Evolutionary conservation across 2,888 invertebrate species (phyloP).

Genomic region (Oscheius sp.): DNA sequence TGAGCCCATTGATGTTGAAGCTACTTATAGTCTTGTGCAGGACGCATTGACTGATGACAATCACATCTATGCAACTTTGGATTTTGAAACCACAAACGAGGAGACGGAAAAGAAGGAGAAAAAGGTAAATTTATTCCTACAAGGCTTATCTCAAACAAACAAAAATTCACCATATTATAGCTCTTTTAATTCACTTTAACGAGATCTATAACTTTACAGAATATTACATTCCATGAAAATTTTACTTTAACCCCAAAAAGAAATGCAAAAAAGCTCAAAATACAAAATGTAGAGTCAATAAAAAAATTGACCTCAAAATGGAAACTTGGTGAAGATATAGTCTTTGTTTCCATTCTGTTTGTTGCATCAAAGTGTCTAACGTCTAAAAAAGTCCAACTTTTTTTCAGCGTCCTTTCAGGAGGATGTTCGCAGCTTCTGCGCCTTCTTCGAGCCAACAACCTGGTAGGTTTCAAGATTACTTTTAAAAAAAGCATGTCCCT

Average conservation of each 20-base stretch:
- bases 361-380: too few relatives aligned
- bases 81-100: slow-evolving; percentile 19
- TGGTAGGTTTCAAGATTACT: background rate
- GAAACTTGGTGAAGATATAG: too few relatives aligned
- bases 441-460: slow-evolving; percentile 3
- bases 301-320: too few relatives aligned
- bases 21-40: slow-evolving; percentile 37
- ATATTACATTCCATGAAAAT: too few relatives aligned
- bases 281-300: too few relatives aligned
- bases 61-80: slow-evolving; percentile 34
- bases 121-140: background rate
- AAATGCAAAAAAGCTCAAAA: too few relatives aligned
- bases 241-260: too few relatives aligned
- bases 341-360: too few relatives aligned
- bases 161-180: too few relatives aligned
- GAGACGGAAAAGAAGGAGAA: slow-evolving; percentile 22
- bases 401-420: slow-evolving; percentile 13
- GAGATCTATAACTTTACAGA: too few relatives aligned
- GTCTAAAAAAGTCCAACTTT: background rate
- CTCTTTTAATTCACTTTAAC: too few relatives aligned
- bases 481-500: slow-evolving; percentile 3
- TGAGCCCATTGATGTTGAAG: slow-evolving; percentile 51
- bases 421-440: slow-evolving; percentile 15
- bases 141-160: too few relatives aligned
- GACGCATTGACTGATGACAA: slow-evolving; percentile 33